Base-by-base conservation (phyloP, 2,113 vertebrate species). In the Geococcyx californianus region DNA sequence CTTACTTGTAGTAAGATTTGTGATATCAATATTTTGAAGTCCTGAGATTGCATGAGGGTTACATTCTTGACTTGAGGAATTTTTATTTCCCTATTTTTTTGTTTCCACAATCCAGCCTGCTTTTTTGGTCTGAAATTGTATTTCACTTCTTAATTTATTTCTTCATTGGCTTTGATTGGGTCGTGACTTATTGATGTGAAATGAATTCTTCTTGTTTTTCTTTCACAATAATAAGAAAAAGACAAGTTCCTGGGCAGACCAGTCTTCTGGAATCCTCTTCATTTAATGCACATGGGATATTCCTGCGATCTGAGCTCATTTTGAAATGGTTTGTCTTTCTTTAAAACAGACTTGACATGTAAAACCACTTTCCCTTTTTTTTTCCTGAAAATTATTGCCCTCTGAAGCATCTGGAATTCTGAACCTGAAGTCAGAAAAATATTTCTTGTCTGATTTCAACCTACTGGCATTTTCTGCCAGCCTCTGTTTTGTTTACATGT, bases 311-410 rank as follows among this genome's bases (percentile, higher is more conserved):
- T 25, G 16, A 85, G 59, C n/a, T 92, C 4, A 51, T 77, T 88
- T 91, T 45, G 16, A 80, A 29, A 74, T 66, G 31, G 7, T 92
- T 84, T 93, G 51, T 84, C 33, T 90, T 88, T 31, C 52, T 95
- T 95, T 87, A 72, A 94, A 91, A 58, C 56, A 82, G 69, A 95
- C 34, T 23, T 94, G 40, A 24, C 40, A 84, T 40, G 26, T 75
- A 92, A 74, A 94, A 88, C 29, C 66, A 70, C 33, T 88, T 80
- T 74, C 45, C 34, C 2, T 64, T 90, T 94, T 90, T 52, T 49
- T 94, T 90, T 52, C 24, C 62, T 92, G 40, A 64, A 95, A 89
- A 58, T 62, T 73, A 26, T 58, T 87, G 33, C 38, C 15, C 20
- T 42, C 81, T 78, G 45, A 85, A 80, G 38, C 51, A 25, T 67